Conservation (phyloP, 2,113 vertebrate species). For the Turdus rufiventris region DNA sequence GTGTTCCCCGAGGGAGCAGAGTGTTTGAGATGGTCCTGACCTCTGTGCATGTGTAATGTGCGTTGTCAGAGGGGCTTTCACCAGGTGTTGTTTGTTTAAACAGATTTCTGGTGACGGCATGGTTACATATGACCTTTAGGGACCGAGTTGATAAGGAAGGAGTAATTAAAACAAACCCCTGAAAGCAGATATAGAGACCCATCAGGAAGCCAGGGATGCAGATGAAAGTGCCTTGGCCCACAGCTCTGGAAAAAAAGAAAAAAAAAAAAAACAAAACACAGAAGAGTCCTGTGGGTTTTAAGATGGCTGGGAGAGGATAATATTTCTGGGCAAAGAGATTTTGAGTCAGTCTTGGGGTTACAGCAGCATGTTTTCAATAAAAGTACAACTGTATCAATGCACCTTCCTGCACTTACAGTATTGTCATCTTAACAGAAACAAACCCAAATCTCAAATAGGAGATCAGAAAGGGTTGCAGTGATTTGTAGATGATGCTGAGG, state of each 20-base stretch:
- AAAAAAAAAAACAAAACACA: fast-evolving
- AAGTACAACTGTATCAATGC: not conserved
- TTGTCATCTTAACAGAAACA: not conserved
- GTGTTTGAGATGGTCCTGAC: not conserved
- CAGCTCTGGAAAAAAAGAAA: not conserved
- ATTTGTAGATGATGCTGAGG: not conserved
- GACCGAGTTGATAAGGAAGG: not conserved
- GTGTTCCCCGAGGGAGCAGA: not conserved
- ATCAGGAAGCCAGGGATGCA: not conserved
- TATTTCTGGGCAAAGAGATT: not conserved
- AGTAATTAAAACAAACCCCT: conserved; percentile 22
- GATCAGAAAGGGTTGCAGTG: not conserved
- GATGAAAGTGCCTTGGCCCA: not conserved
- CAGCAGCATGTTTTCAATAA: not conserved
- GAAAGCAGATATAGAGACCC: not conserved
- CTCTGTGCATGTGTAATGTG: not conserved
- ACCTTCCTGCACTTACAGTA: not conserved
- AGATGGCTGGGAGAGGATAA: not conserved
- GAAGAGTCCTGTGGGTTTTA: not conserved
- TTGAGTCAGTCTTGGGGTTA: not conserved
- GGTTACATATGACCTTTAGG: not conserved
- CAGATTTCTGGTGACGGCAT: not conserved
- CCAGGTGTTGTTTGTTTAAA: conserved; percentile 45
- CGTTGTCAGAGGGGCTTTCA: not conserved
- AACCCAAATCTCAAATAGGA: not conserved